These are phyloP conservation scores for Regulus satrapa DNA, from an alignment of 2,113 vertebrate species.

Conservation along the genomic window DNA sequence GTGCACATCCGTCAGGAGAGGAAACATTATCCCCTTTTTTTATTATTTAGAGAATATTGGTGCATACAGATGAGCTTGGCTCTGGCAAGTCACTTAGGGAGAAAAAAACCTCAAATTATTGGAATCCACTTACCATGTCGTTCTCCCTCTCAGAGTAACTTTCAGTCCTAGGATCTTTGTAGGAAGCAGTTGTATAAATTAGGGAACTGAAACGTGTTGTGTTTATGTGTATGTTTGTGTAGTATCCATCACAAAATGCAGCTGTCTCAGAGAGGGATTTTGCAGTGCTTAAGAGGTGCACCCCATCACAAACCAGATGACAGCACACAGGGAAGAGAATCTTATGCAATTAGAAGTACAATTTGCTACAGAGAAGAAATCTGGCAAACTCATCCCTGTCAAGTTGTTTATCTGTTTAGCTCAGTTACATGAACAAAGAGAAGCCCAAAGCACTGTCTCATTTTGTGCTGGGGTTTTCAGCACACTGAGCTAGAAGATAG, in stretches of 20 bases:
- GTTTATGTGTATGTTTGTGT: background rate
- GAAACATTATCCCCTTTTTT: background rate
- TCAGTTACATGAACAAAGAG: background rate
- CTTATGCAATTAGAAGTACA: slow-evolving; percentile 25
- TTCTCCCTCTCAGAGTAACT: background rate
- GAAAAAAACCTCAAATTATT: background rate
- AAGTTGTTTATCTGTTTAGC: slow-evolving; percentile 30
- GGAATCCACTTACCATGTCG: background rate
- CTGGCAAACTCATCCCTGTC: background rate
- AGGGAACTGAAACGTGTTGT: background rate
- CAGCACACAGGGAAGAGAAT: background rate
- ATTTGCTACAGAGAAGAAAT: background rate
- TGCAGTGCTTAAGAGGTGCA: background rate
- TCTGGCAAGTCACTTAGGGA: background rate
- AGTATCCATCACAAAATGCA: background rate
- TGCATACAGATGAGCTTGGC: background rate
- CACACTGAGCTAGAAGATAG: background rate
- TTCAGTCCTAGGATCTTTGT: background rate
- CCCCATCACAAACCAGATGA: background rate
- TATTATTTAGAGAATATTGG: slow-evolving; percentile 3
- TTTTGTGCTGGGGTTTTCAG: background rate
- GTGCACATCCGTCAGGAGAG: background rate
- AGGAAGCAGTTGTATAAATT: background rate
- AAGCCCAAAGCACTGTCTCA: background rate
- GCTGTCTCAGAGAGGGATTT: background rate